These are phyloP conservation scores for Sebastes hubbsi DNA, from an alignment of 2,797 vertebrate genomes.

Conservation along the genomic window DNA sequence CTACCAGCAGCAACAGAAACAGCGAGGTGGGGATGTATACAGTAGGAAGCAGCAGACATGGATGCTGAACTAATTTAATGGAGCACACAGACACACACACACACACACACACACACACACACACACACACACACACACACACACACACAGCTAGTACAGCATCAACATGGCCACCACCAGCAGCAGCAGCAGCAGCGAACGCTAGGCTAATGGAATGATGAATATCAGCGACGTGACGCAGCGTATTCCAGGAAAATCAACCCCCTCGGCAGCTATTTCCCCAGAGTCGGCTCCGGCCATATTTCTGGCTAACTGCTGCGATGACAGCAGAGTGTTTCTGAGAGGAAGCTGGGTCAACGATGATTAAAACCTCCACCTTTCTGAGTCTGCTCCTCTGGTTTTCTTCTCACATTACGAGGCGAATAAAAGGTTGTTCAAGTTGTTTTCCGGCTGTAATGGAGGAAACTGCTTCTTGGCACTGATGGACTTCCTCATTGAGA, in stretches of 20 bases:
- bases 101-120: background rate
- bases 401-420: slow-evolving; percentile 8
- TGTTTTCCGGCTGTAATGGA: background rate
- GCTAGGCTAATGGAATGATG: slow-evolving; percentile 64
- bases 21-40: background rate
- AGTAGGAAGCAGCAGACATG: background rate
- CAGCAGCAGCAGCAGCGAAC: background rate
- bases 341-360: slow-evolving; percentile 58
- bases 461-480: background rate
- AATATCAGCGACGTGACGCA: slow-evolving; percentile 45
- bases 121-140: background rate
- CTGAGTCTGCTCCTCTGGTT: background rate
- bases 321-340: slow-evolving; percentile 47
- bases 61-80: slow-evolving; percentile 42
- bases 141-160: background rate
- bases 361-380: slow-evolving; percentile 48
- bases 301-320: slow-evolving; percentile 52
- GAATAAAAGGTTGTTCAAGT: background rate
- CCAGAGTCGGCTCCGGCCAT: slow-evolving; percentile 31
- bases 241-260: slow-evolving; percentile 62
- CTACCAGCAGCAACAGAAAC: slow-evolving; percentile 4
- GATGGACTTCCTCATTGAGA: background rate
- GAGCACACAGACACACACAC: background rate
- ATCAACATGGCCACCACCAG: slow-evolving; percentile 34
- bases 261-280: slow-evolving; percentile 48